A percentile compares a stretch with the other conserved stretches of the same genome.
Evolutionary conservation across 2,888 invertebrate genomes (phyloP).

Genomic region (Hyalella azteca): DNA sequence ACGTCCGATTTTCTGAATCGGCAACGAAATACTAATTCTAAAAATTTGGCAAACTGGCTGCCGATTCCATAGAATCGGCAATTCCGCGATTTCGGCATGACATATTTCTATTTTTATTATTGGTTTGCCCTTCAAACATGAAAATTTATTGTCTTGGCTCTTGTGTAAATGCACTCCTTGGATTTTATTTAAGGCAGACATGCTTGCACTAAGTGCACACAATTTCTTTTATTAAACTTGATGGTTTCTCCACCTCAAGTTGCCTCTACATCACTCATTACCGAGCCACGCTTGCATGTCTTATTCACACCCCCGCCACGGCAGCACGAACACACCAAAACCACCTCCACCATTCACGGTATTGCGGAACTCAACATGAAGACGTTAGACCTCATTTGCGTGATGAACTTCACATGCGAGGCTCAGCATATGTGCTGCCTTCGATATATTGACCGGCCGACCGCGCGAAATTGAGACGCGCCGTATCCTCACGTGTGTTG

Average conservation of each 20-base stretch:
- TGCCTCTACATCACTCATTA: background rate
- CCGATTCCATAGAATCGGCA: too few relatives aligned
- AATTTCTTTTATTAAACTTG: background rate
- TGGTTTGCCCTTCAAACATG: too few relatives aligned
- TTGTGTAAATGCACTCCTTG: background rate
- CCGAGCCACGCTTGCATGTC: background rate
- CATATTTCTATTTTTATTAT: too few relatives aligned
- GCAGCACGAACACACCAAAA: background rate
- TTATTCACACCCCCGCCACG: background rate
- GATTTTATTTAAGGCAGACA: background rate
- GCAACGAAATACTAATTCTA: too few relatives aligned
- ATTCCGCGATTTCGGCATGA: too few relatives aligned
- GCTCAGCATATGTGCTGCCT: background rate
- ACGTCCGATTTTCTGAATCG: too few relatives aligned
- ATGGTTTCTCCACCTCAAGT: background rate
- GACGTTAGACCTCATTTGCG: background rate
- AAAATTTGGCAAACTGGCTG: too few relatives aligned
- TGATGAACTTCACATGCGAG: background rate
- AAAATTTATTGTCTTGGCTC: background rate
- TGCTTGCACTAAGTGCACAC: background rate
- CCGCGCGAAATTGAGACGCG: background rate
- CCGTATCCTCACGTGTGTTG: background rate
- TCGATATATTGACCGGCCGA: background rate
- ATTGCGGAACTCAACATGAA: background rate
- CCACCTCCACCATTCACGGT: background rate